These are phyloP conservation scores for Drosophila birchii DNA, from an alignment of 2,888 invertebrate species.

Conservation along the genomic window DNA sequence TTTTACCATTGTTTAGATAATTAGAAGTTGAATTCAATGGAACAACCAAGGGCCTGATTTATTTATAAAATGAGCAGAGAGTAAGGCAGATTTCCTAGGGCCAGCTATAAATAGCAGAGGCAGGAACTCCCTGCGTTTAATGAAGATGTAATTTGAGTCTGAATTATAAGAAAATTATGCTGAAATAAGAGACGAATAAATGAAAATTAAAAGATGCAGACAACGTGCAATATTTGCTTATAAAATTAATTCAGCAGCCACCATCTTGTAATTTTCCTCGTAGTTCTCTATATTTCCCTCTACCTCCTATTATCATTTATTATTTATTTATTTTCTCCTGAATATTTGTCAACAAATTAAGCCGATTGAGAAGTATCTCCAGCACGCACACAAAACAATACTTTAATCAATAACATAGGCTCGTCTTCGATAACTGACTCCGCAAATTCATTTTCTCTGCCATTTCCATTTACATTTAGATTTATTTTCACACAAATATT, in stretches of 20 bases:
- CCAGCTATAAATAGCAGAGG: not conserved
- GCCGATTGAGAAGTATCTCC: not conserved
- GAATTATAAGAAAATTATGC: not conserved
- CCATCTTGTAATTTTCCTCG: not conserved
- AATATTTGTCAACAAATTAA: slow-evolving; percentile 17
- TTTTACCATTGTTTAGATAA: not conserved
- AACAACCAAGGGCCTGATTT: not conserved
- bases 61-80: not conserved
- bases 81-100: not conserved
- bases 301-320: not conserved
- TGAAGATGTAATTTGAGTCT: not conserved
- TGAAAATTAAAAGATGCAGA: too few species aligned
- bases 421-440: slow-evolving; percentile 14
- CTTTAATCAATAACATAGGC: slow-evolving; percentile 18
- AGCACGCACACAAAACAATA: slow-evolving; percentile 2
- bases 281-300: not conserved
- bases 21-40: not conserved
- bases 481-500: slow-evolving; percentile 65
- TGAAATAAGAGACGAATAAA: not conserved
- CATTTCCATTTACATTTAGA: slow-evolving; percentile 57
- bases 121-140: not conserved
- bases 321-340: slow-evolving; percentile 3
- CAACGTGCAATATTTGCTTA: not conserved
- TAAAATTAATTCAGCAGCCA: not conserved
- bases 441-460: slow-evolving; percentile 22